Percentiles rank a stretch among this genome's conserved stretches.
phyloP scores from a whole-genome alignment of 1,140 invertebrate genomes.

The Leptonema lineaticorne region DNA sequence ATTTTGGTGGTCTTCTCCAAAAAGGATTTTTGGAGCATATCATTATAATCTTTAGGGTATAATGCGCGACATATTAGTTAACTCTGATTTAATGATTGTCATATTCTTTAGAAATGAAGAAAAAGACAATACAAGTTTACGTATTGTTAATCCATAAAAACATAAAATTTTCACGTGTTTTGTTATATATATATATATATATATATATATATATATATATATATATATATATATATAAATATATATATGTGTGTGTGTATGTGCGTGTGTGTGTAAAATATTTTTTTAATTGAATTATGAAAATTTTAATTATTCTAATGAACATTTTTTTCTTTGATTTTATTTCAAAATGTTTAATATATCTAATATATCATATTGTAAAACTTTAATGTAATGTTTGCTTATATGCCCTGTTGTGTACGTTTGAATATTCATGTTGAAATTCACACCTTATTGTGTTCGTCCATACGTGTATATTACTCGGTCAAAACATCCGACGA shows the following conservation, averaged over 20 bases:
- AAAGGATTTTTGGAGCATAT: no score
- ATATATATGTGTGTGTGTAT: no score
- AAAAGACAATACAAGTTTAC: neutral
- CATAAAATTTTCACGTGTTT: neutral
- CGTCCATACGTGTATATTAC: neutral
- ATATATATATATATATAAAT: neutral
- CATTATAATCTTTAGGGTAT: no score
- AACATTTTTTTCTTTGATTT: no score
- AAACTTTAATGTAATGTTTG: no score
- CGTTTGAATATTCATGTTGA: conserved; percentile 31
- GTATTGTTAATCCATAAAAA: neutral
- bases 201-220: neutral
- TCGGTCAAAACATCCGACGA: neutral
- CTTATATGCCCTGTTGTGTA: neutral
- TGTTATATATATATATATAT: neutral
- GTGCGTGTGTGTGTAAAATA: no score
- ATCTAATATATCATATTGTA: neutral
- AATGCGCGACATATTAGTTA: no score
- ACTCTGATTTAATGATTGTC: neutral
- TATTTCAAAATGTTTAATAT: no score
- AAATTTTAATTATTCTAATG: no score
- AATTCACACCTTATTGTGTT: conserved; percentile 24
- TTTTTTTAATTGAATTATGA: no score
- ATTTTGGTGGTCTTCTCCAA: no score
- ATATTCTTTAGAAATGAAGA: neutral